Conservation (phyloP, 2,113 vertebrate species). For the Heteronetta atricapilla region DNA sequence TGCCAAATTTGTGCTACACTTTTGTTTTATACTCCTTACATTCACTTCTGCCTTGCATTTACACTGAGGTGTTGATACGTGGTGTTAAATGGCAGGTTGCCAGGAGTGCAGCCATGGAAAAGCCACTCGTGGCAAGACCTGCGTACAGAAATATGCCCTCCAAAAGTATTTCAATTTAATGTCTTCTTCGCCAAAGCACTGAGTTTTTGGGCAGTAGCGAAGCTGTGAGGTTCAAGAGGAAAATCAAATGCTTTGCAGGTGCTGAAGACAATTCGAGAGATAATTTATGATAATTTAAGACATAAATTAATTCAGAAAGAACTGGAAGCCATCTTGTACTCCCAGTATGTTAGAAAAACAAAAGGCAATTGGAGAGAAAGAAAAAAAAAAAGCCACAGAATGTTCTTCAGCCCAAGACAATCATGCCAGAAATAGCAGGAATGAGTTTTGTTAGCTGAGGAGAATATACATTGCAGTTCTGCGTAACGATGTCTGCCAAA, state of each 20-base stretch:
- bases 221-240: neutral
- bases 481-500: neutral
- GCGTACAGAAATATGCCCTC: neutral
- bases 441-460: neutral
- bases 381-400: conserved; percentile 23
- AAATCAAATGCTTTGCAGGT: conserved; percentile 59
- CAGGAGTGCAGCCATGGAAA: neutral
- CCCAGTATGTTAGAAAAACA: conserved; percentile 54
- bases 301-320: conserved; percentile 31
- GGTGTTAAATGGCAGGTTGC: neutral
- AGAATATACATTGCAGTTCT: conserved; percentile 3
- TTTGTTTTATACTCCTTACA: neutral
- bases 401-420: conserved; percentile 37
- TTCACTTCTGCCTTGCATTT: conserved; percentile 1
- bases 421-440: conserved; percentile 48
- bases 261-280: conserved; percentile 37
- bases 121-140: neutral
- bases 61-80: neutral
- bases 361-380: neutral
- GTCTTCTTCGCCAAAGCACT: neutral
- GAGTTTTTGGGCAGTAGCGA: neutral
- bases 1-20: neutral
- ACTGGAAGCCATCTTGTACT: conserved; percentile 30
- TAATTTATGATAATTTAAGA: conserved; percentile 25
- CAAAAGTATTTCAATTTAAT: neutral